These are phyloP conservation scores for Thecophora atra DNA, from an alignment of 2,888 invertebrate genomes.

Conservation along the genomic window DNA sequence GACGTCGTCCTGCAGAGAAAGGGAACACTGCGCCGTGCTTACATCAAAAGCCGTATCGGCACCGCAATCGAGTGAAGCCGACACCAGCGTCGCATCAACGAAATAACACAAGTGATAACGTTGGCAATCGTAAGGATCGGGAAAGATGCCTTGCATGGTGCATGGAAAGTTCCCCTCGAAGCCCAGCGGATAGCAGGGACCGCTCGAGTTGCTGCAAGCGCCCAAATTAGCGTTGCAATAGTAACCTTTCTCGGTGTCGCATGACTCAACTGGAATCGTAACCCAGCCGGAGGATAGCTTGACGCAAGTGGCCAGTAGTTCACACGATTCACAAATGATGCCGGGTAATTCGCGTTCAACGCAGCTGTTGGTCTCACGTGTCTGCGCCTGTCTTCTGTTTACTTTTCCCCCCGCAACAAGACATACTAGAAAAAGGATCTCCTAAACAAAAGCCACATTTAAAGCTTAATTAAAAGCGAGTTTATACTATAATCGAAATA, in stretches of 20 bases:
- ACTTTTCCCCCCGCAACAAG: background rate
- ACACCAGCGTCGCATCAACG: conserved; percentile 58
- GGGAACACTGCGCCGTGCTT: conserved; percentile 60
- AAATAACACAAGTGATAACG: conserved; percentile 65
- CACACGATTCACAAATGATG: conserved; percentile 63
- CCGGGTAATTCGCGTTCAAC: conserved; percentile 59
- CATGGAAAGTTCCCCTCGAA: conserved; percentile 64
- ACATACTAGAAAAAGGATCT: background rate
- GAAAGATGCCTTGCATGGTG: conserved; percentile 63
- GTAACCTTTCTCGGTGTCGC: conserved; percentile 60
- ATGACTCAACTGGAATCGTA: conserved; percentile 63
- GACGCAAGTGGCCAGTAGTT: conserved; percentile 62
- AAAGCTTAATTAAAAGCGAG: no score
- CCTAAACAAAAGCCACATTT: background rate
- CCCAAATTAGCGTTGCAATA: conserved; percentile 60
- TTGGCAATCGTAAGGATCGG: conserved; percentile 66
- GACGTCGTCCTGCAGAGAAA: conserved; percentile 52
- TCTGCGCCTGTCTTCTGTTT: conserved; percentile 44
- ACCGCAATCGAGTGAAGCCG: conserved; percentile 62
- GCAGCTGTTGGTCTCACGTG: conserved; percentile 61
- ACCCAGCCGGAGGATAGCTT: conserved; percentile 61
- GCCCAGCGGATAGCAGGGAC: conserved; percentile 64
- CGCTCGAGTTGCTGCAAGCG: conserved; percentile 61
- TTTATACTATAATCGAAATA: no score
- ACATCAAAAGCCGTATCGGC: conserved; percentile 61